Evolutionary conservation across 2,113 vertebrate genomes (phyloP).

Genomic region (Ia io): DNA sequence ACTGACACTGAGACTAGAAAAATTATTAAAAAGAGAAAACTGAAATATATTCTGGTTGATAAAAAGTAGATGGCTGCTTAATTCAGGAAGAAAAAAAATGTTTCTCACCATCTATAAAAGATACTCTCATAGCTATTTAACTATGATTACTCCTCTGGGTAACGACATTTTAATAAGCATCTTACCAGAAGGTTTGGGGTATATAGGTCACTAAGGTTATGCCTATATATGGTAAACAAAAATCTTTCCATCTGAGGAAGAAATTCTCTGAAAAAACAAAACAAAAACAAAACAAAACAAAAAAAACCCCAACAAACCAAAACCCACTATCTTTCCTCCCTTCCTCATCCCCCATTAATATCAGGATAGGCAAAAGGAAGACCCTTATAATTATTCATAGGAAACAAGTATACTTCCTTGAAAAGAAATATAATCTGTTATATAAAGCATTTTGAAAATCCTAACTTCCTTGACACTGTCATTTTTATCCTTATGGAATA

Average conservation of each 20-base stretch:
- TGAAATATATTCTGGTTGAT: neutral
- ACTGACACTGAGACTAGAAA: neutral
- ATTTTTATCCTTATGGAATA: slow-evolving; percentile 55
- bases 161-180: slow-evolving; percentile 50
- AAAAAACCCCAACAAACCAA: neutral
- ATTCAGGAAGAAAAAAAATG: slow-evolving; percentile 12
- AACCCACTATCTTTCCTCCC: neutral
- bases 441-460: slow-evolving; percentile 30
- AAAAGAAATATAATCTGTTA: slow-evolving; percentile 11
- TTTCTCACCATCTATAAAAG: neutral
- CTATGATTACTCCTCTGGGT: neutral
- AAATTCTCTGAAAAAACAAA: neutral
- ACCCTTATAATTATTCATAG: neutral
- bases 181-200: neutral
- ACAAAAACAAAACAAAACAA: neutral
- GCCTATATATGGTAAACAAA: neutral
- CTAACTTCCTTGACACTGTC: slow-evolving; percentile 31
- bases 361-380: neutral
- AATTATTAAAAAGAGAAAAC: neutral
- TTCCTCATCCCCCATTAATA: neutral
- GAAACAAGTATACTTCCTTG: neutral
- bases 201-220: slow-evolving; percentile 1
- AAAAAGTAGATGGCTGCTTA: neutral
- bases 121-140: neutral
- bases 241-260: slow-evolving; percentile 27